Evolutionary conservation across 2,797 vertebrate genomes (phyloP), one percentile per base, ranked within the genome.

Genomic region (Gallinago solitaria): DNA sequence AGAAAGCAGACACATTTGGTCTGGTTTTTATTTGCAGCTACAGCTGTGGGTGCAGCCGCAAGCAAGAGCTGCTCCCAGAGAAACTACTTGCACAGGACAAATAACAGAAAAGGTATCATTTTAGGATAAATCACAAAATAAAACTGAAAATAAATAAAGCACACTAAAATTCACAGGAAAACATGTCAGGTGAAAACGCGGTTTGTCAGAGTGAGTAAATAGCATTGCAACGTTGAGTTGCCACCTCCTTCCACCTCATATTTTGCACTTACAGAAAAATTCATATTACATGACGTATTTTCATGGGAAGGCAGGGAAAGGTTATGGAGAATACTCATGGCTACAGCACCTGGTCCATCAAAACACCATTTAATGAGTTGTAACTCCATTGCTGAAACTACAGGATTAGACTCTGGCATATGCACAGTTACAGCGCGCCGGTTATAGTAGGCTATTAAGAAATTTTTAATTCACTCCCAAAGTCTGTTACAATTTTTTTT

Each of bases 11-110:
- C 4, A 8, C 23, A 7, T 69, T 81, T 39, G 47, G 8, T n/a
- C 41, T 76, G 67, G 16, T 70, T 48, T 76, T 60, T 68, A 37
- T 25, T 79, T 8, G 8, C 64, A 71, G 48, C 64, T 54, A 47
- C 43, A 30, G 30, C 81, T 60, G 59, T 15, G 70, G n/a, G 25
- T 35, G 47, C 76, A 95, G 75, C 87, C 93, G 80, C 35, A 37
- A 87, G 53, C 71, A 32, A 83, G 76, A 69, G 83, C 48, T 78
- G 53, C 63, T 94, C 96, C 84, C 85, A 86, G 57, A 80, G 61
- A 56, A 73, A 71, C 12, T 3, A 20, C 12, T 20, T 68, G 39
- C 63, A 41, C 56, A 51, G 45, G 53, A 81, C 41, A 48, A 83
- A 65, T n/a, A 65, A 9, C 21, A 81, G 43, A 27, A 87, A n/a